A percentile compares a stretch with the other conserved stretches of the same genome.
Conservation (phyloP, 2,797 vertebrate species). For the Antrozous pallidus region DNA sequence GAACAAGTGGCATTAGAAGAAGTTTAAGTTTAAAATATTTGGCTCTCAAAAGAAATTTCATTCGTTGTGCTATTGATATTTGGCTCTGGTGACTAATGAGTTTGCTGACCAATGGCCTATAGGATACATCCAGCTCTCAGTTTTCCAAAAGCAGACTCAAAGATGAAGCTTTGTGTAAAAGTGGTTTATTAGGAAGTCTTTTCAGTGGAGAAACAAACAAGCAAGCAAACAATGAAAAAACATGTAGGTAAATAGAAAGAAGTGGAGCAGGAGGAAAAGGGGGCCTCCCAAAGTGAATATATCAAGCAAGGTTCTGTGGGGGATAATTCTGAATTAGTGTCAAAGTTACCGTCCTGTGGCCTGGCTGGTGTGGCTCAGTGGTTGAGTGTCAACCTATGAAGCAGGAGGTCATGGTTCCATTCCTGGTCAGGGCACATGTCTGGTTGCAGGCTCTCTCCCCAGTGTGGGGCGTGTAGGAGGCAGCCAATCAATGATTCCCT, state of each 20-base stretch:
- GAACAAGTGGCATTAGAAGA: too few relatives aligned
- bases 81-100: too few relatives aligned
- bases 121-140: background rate
- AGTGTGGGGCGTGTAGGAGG: too few relatives aligned
- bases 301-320: background rate
- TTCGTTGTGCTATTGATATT: too few relatives aligned
- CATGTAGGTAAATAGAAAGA: background rate
- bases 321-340: background rate
- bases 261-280: background rate
- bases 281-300: background rate
- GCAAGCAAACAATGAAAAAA: background rate
- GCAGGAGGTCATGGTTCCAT: too few relatives aligned
- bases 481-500: too few relatives aligned
- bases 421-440: too few relatives aligned
- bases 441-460: too few relatives aligned
- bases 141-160: background rate
- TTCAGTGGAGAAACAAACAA: background rate
- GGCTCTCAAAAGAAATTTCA: too few relatives aligned
- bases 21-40: too few relatives aligned
- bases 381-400: too few relatives aligned
- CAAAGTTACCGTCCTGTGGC: background rate
- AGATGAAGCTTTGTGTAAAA: background rate
- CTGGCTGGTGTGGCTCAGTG: too few relatives aligned
- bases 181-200: background rate
- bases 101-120: background rate